Evolutionary conservation across 2,113 vertebrate species (phyloP).

Genomic region (Vanacampus margaritifer): DNA sequence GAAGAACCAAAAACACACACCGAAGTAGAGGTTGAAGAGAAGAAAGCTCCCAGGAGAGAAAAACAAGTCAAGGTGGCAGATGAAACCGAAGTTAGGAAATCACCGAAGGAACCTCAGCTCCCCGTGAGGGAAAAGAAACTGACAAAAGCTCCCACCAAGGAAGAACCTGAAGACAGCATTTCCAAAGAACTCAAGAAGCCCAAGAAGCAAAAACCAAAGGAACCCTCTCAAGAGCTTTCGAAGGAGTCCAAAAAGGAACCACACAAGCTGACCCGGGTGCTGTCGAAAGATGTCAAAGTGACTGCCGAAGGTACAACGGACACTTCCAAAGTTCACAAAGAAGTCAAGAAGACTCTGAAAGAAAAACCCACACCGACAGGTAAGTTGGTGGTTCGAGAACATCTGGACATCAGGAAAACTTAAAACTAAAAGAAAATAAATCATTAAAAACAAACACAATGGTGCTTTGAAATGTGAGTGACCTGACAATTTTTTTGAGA

Average conservation of each 20-base stretch:
- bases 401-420: neutral
- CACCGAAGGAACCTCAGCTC: neutral
- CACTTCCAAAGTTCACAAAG: neutral
- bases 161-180: neutral
- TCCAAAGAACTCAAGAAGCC: neutral
- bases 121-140: neutral
- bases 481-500: too few relatives aligned
- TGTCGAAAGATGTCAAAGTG: neutral
- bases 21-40: neutral
- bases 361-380: neutral
- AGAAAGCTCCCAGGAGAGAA: neutral
- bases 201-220: neutral
- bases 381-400: neutral
- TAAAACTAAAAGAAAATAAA: neutral
- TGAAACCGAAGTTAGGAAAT: neutral
- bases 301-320: neutral
- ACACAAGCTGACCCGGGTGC: neutral
- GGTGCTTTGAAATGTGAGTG: too few relatives aligned
- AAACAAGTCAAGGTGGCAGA: neutral
- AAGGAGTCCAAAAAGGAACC: conserved; percentile 1
- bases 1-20: neutral
- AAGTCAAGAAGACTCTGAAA: neutral
- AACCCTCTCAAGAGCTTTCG: neutral
- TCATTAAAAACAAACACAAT: too few relatives aligned
- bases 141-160: neutral